These are phyloP conservation scores for Dasyornis broadbenti DNA, from an alignment of 2,113 vertebrate species.

Conservation along the genomic window DNA sequence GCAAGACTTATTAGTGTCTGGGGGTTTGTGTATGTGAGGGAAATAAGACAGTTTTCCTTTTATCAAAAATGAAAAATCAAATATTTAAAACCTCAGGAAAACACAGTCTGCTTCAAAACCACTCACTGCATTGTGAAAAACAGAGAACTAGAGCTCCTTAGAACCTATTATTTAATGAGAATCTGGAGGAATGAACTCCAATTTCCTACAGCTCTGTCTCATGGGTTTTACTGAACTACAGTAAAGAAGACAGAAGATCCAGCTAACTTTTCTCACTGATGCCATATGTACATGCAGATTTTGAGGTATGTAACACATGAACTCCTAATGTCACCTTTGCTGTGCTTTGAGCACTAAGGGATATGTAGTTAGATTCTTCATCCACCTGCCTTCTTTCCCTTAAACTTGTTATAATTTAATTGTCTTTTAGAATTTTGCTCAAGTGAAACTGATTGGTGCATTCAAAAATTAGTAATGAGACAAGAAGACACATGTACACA, in stretches of 20 bases:
- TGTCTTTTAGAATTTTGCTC: not conserved
- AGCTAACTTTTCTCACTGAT: not conserved
- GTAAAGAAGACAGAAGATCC: not conserved
- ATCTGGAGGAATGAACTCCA: not conserved
- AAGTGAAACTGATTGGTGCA: not conserved
- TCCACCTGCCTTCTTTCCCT: not conserved
- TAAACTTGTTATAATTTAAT: not conserved
- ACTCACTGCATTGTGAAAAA: not conserved
- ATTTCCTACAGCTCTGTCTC: not conserved
- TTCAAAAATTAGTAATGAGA: not conserved
- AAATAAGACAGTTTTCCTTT: not conserved
- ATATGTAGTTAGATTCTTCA: accelerated
- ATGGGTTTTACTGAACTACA: not conserved
- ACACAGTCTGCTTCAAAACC: not conserved
- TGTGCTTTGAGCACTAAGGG: not conserved
- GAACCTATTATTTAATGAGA: not conserved
- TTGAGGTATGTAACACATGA: not conserved
- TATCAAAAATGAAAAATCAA: not conserved
- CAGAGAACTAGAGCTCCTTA: not conserved
- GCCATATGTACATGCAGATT: not conserved
- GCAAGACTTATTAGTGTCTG: not conserved
- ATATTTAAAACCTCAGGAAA: not conserved
- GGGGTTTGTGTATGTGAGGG: not conserved
- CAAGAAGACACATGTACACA: accelerated
- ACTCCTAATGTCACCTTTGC: not conserved